Evolutionary conservation across 1,140 invertebrate species (phyloP).

Genomic region (Sesamia nonagrioides): DNA sequence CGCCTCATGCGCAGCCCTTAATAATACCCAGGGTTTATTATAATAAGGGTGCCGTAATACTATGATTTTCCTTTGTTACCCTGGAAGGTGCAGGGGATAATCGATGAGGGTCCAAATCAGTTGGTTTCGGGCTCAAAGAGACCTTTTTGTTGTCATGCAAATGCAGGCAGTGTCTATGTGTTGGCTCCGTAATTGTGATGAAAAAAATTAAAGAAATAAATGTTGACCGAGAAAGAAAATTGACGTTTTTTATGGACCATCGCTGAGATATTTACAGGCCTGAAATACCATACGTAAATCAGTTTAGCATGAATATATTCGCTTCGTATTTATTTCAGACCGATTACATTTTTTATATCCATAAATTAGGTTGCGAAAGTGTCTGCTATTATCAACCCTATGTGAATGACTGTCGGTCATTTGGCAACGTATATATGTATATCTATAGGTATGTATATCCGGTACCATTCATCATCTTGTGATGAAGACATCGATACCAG

Average conservation of each 20-base stretch:
- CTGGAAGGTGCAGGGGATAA: constrained; percentile 16
- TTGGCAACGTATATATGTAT: too few species aligned
- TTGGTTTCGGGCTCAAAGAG: too few species aligned
- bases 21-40: constrained; percentile 62
- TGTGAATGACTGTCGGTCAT: background rate
- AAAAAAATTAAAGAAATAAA: too few species aligned
- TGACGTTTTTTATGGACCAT: too few species aligned
- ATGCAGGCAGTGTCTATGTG: background rate
- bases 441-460: too few species aligned
- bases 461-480: too few species aligned
- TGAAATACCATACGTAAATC: background rate
- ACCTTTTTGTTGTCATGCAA: constrained; percentile 11
- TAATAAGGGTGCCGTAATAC: constrained; percentile 50
- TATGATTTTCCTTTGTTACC: constrained; percentile 42
- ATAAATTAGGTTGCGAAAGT: background rate
- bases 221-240: too few species aligned
- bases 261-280: too few species aligned
- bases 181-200: too few species aligned
- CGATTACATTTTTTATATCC: background rate
- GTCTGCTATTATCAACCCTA: background rate
- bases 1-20: constrained; percentile 53
- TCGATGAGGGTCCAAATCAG: constrained; percentile 20
- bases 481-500: too few species aligned
- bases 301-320: background rate
- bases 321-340: background rate